Percentiles rank a stretch among this genome's conserved stretches.
Conservation (phyloP, 2,113 vertebrate genomes). For the Fukomys damarensis region DNA sequence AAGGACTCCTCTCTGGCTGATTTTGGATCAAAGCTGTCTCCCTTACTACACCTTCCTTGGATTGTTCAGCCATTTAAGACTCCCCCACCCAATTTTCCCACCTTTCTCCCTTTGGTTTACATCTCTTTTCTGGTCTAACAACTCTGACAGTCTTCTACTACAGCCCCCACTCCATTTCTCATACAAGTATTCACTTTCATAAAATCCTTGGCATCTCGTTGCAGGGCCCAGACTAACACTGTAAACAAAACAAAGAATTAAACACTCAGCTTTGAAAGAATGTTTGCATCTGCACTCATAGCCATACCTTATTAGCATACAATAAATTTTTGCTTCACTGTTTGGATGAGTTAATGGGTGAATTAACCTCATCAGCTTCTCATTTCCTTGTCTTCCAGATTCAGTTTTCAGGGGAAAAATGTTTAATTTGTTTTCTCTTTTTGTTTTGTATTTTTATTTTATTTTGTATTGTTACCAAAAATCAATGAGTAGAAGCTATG, state of each 20-base stretch:
- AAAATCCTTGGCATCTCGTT: slow-evolving; percentile 4
- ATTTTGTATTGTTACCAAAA: not conserved
- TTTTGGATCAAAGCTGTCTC: not conserved
- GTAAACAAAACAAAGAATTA: slow-evolving; percentile 29
- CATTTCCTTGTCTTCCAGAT: not conserved
- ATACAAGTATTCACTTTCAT: not conserved
- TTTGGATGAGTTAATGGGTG: slow-evolving; percentile 15
- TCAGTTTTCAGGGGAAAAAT: not conserved
- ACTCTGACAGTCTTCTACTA: not conserved
- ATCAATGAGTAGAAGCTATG: not conserved
- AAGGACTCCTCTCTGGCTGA: not conserved
- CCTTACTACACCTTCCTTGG: not conserved
- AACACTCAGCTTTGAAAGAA: not conserved
- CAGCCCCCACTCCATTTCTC: not conserved
- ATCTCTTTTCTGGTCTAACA: too few species aligned
- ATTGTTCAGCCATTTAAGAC: not conserved
- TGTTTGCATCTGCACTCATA: not conserved
- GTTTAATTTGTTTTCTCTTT: slow-evolving; percentile 23
- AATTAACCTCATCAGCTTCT: not conserved
- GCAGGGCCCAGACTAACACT: not conserved
- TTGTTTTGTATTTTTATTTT: too few species aligned
- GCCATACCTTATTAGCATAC: not conserved
- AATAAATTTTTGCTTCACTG: not conserved
- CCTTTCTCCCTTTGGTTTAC: not conserved
- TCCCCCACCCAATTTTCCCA: not conserved